Percentiles rank a stretch among this genome's conserved stretches.
Evolutionary conservation across 2,113 vertebrate genomes (phyloP).

Genomic region (Psettodes erumei): DNA sequence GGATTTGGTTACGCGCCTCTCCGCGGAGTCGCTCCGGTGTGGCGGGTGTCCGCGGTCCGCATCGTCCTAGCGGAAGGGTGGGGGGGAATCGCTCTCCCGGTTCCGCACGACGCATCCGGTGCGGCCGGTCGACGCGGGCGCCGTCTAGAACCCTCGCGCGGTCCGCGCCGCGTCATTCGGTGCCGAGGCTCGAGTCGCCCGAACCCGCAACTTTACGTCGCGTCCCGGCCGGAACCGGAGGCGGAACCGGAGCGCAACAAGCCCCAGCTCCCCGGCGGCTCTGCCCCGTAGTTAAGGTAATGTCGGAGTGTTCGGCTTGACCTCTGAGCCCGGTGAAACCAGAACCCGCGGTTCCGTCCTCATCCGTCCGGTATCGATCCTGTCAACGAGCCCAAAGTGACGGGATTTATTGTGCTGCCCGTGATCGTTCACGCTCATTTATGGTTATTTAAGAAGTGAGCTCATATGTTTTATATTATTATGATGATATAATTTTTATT

Average conservation of each 20-base stretch:
- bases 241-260: conserved; percentile 67
- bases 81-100: conserved; percentile 8
- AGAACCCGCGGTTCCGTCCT: conserved; percentile 51
- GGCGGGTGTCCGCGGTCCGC: conserved; percentile 51
- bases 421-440: too few species aligned
- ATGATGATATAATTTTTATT: too few species aligned
- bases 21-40: conserved; percentile 39
- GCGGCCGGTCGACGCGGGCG: conserved; percentile 35
- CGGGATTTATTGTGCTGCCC: too few species aligned
- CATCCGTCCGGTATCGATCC: conserved; percentile 28
- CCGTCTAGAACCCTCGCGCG: too few species aligned
- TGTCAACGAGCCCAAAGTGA: conserved; percentile 33
- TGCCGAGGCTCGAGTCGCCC: too few species aligned
- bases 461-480: too few species aligned
- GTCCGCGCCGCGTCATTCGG: too few species aligned
- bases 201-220: conserved; percentile 63
- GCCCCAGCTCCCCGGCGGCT: conserved; percentile 69
- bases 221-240: too few species aligned
- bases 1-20: conserved; percentile 59
- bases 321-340: conserved; percentile 49
- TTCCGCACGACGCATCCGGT: conserved; percentile 61
- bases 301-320: conserved; percentile 52
- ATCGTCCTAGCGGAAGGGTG: conserved; percentile 14
- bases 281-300: conserved; percentile 71
- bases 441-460: too few species aligned